Evolutionary conservation across 1,140 invertebrate species (phyloP), one percentile per base, ranked within the genome.

Genomic region (Lycorma delicatula): DNA sequence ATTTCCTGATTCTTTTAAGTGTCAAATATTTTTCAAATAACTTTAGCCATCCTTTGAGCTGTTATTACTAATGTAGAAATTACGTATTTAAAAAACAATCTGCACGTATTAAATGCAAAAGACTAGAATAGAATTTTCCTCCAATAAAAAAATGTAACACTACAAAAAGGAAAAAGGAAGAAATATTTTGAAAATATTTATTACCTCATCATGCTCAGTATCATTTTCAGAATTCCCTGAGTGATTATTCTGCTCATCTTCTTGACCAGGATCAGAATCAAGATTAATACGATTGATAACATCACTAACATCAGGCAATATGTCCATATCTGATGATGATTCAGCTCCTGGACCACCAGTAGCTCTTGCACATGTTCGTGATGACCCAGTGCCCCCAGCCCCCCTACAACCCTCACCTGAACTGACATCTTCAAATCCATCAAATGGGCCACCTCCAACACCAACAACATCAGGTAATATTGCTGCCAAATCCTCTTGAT

Each of bases 401-500:
- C 56, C 62, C 38, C 67, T 60, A 28, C 54, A 13, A 11, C 23
- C n/a, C 7, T 47, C 29, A 4, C 41, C 64, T 60, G 27, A 67
- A 66, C 26, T 64, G 23, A 68, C 67, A 51, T 72, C 71, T 54
- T 82, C 80, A 56, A 83, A 82, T 52, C 78, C 79, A 61, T 79
- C 79, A 52, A 83, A 82, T n/a, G 78, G 75, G 9, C 77, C 75
- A 59, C 77, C 77, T 26, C 77, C 77, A 52, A 76, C 70, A 26
- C 78, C 77, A 54, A 76, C 71, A 6, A 75, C 73, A 64, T 84
- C 79, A 0, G 82, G 82, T 38, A 85, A 66, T 57, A 85, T 79
- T 11, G 81, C 82, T 4, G 83, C 80, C 25, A 84, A 65, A 67
- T 85, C 82, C 68, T 84, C 82, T 62, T 85, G 79, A 63, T 82